Conservation (phyloP, 2,113 vertebrate genomes). For the Oxygymnocypris stewartii region DNA sequence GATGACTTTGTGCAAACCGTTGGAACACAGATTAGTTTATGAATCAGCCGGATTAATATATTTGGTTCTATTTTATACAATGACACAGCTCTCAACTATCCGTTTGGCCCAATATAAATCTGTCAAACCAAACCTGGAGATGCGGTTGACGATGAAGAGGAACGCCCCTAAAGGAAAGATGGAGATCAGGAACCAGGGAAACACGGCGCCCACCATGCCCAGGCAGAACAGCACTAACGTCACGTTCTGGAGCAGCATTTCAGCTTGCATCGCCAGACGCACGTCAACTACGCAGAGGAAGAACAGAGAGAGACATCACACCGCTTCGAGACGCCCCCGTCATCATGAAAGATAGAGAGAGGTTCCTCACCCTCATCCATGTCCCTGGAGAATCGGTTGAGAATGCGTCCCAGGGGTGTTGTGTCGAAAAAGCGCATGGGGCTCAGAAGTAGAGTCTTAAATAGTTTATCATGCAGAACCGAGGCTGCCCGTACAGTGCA, state of each 20-base stretch:
- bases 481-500: constrained; percentile 78
- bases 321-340: neutral
- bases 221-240: constrained; percentile 79
- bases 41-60: neutral
- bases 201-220: constrained; percentile 75
- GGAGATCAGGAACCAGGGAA: constrained; percentile 82
- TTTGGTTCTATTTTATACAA: neutral
- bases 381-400: constrained; percentile 82
- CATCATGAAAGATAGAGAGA: constrained; percentile 35
- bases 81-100: neutral
- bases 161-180: constrained; percentile 75
- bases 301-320: constrained; percentile 38
- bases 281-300: constrained; percentile 74
- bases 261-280: constrained; percentile 77
- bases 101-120: neutral
- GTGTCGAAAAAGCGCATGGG: constrained; percentile 82
- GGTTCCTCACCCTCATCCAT: constrained; percentile 80
- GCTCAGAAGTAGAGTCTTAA: constrained; percentile 73
- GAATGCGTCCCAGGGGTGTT: constrained; percentile 80
- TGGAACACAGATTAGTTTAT: neutral
- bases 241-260: constrained; percentile 82
- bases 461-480: constrained; percentile 78
- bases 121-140: constrained; percentile 74
- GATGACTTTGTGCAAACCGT: no score
- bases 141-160: constrained; percentile 75